Evolutionary conservation across 2,888 invertebrate genomes (phyloP).

Genomic region (Conops quadrifasciatus): DNA sequence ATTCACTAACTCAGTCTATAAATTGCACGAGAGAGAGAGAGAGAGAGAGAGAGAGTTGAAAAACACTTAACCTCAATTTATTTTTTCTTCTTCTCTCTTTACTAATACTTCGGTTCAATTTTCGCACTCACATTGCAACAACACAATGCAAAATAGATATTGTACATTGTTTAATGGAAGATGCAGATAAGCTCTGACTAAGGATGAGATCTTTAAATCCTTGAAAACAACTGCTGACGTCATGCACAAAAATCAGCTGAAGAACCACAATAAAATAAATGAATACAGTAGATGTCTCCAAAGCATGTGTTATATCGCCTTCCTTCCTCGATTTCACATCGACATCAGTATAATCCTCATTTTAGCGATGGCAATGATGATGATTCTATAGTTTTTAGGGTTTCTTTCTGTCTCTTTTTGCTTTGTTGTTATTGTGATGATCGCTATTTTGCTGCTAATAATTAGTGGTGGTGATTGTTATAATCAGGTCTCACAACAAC

Average conservation of each 20-base stretch:
- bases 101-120: neutral
- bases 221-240: conserved; percentile 5
- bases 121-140: neutral
- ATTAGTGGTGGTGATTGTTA: neutral
- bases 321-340: too few species aligned
- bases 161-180: neutral
- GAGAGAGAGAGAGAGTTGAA: neutral
- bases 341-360: too few species aligned
- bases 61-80: neutral
- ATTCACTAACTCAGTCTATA: too few species aligned
- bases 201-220: conserved; percentile 30
- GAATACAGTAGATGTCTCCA: neutral
- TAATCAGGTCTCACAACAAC: neutral
- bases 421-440: neutral
- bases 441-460: neutral
- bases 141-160: neutral
- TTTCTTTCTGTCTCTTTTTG: neutral
- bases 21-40: neutral
- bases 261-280: neutral
- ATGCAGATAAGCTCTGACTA: neutral
- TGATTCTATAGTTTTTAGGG: neutral
- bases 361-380: neutral
- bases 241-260: neutral
- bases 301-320: too few species aligned
- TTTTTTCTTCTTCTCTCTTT: neutral